A percentile compares a stretch with the other conserved stretches of the same genome.
Conservation (phyloP, 2,888 invertebrate genomes). For the Pollenia labialis region DNA sequence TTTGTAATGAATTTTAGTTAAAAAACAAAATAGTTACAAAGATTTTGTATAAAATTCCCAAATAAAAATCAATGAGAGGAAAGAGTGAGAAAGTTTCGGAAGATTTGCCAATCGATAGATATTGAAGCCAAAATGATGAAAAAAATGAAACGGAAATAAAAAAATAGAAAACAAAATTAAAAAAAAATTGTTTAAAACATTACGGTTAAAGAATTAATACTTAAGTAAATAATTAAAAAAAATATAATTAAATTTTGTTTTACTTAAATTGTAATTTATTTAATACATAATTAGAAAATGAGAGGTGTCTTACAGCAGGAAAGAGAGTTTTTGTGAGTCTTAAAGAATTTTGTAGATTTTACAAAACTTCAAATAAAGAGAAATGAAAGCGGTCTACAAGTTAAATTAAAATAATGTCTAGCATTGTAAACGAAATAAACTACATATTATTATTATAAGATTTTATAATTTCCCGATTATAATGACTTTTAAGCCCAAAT, state of each 20-base stretch:
- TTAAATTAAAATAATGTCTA: too few species aligned
- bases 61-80: neutral
- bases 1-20: neutral
- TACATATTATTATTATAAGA: too few species aligned
- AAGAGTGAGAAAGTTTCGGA: neutral
- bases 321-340: neutral
- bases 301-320: slow-evolving; percentile 17
- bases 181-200: slow-evolving; percentile 14
- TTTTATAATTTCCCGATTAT: too few species aligned
- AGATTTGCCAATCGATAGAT: slow-evolving; percentile 10
- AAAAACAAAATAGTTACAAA: neutral
- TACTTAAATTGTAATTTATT: neutral
- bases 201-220: slow-evolving; percentile 20
- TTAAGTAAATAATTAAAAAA: neutral
- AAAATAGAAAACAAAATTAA: slow-evolving; percentile 47
- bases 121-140: slow-evolving; percentile 49
- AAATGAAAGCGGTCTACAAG: too few species aligned
- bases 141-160: slow-evolving; percentile 49
- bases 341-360: neutral
- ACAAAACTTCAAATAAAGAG: neutral
- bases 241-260: neutral
- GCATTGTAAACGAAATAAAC: too few species aligned
- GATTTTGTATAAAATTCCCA: neutral
- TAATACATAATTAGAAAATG: neutral
- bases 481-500: too few species aligned